Conservation (phyloP, 1,140 invertebrate species). For the Drosophila serrata region DNA sequence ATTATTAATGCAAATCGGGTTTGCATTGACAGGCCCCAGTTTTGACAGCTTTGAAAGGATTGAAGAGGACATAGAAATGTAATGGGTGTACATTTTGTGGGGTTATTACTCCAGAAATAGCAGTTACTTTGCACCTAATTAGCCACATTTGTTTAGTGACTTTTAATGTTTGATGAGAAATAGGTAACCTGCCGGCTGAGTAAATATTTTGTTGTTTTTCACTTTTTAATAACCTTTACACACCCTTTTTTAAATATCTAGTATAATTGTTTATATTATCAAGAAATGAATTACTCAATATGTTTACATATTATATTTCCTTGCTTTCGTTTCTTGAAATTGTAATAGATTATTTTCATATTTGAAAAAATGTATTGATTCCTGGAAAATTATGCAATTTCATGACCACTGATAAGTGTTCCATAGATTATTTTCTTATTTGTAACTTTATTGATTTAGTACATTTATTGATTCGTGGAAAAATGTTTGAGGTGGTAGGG, state of each 20-base stretch:
- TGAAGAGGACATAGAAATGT: conserved; percentile 4
- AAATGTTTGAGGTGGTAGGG: background rate
- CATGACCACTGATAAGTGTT: background rate
- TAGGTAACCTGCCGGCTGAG: background rate
- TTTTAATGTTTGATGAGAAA: background rate
- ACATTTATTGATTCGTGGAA: background rate
- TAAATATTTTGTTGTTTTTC: background rate
- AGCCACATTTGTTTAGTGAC: background rate
- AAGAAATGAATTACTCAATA: background rate
- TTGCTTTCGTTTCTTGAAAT: background rate
- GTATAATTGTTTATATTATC: too few species aligned
- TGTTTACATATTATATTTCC: background rate
- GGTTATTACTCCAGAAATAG: background rate
- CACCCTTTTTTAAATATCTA: background rate
- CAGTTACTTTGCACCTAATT: conserved; percentile 2
- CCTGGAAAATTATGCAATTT: background rate
- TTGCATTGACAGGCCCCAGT: conserved; percentile 46
- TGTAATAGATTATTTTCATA: too few species aligned
- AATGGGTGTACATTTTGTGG: background rate
- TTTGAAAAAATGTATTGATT: background rate
- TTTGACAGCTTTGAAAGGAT: conserved; percentile 42
- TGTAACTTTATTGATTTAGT: too few species aligned
- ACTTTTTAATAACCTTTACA: background rate
- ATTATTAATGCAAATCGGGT: conserved; percentile 71
- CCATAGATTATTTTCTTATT: background rate